These are phyloP conservation scores for Thecophora atra DNA, from an alignment of 2,888 invertebrate genomes.

Conservation along the genomic window DNA sequence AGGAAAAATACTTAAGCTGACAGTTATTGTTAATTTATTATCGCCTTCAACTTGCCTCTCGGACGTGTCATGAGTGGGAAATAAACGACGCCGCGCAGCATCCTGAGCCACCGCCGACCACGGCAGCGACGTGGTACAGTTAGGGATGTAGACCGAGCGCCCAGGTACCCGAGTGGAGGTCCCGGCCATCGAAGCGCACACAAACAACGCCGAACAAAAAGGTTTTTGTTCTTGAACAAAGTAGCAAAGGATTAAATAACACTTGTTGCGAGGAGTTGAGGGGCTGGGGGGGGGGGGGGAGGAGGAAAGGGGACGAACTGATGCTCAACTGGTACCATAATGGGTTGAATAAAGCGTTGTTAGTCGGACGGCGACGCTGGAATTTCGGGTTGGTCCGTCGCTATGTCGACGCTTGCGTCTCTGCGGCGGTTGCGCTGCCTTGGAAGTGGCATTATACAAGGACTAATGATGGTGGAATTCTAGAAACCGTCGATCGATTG, in stretches of 20 bases:
- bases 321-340: too few relatives aligned
- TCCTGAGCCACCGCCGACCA: not conserved
- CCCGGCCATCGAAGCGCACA: not conserved
- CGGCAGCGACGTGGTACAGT: not conserved
- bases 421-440: too few relatives aligned
- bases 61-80: constrained; percentile 17
- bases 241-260: constrained; percentile 25
- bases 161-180: not conserved
- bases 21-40: constrained; percentile 35
- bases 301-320: not conserved
- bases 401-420: too few relatives aligned
- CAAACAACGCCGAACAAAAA: not conserved
- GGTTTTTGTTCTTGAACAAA: not conserved
- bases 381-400: too few relatives aligned
- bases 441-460: too few relatives aligned
- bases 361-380: too few relatives aligned
- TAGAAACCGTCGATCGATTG: too few relatives aligned
- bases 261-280: constrained; percentile 9
- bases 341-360: too few relatives aligned
- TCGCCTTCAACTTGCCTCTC: constrained; percentile 34
- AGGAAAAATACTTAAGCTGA: constrained; percentile 22
- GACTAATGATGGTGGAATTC: too few relatives aligned
- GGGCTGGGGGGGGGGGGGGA: not conserved
- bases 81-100: not conserved
- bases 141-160: not conserved